A percentile compares a stretch with the other conserved stretches of the same genome.
Conservation (phyloP, 1,140 invertebrate genomes). For the Glomeris maerens region DNA sequence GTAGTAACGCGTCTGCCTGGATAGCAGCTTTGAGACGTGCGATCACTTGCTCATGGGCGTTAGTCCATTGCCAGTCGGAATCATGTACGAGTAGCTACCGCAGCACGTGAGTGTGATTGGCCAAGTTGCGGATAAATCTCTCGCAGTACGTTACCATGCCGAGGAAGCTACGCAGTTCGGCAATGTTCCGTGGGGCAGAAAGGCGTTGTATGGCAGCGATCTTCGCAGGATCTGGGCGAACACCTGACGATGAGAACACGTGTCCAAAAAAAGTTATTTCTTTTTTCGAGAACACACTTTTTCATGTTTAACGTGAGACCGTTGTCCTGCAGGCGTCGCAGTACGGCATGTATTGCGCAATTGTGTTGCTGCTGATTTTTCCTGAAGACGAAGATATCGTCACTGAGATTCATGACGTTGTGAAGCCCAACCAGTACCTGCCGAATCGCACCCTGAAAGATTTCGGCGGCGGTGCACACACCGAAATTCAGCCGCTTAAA, state of each 20-base stretch:
- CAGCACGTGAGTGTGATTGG: slow-evolving; percentile 20
- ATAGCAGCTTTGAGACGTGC: slow-evolving; percentile 9
- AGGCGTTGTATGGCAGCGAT: slow-evolving; percentile 21
- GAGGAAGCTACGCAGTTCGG: slow-evolving; percentile 31
- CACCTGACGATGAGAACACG: slow-evolving; percentile 22
- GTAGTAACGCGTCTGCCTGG: too few species aligned
- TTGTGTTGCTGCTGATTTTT: too few species aligned
- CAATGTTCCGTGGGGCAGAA: slow-evolving; percentile 19
- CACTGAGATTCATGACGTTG: too few species aligned
- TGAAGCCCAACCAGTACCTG: too few species aligned
- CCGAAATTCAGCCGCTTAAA: too few species aligned
- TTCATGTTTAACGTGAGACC: too few species aligned
- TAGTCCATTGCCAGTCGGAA: slow-evolving; percentile 6
- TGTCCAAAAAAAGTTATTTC: slow-evolving; percentile 27
- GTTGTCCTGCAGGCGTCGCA: too few species aligned
- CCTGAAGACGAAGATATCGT: too few species aligned
- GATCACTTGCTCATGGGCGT: slow-evolving; percentile 17
- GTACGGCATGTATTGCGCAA: too few species aligned
- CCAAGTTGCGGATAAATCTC: slow-evolving; percentile 26
- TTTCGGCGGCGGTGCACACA: too few species aligned
- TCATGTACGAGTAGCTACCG: slow-evolving; percentile 12
- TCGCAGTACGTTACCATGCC: slow-evolving; percentile 32
- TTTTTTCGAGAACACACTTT: slow-evolving; percentile 17
- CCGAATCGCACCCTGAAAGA: too few species aligned
- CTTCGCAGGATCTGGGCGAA: slow-evolving; percentile 26